Percentiles rank a stretch among this genome's conserved stretches.
These are phyloP conservation scores for Galeruca laticollis DNA, from an alignment of 2,888 invertebrate genomes.

Conservation along the genomic window DNA sequence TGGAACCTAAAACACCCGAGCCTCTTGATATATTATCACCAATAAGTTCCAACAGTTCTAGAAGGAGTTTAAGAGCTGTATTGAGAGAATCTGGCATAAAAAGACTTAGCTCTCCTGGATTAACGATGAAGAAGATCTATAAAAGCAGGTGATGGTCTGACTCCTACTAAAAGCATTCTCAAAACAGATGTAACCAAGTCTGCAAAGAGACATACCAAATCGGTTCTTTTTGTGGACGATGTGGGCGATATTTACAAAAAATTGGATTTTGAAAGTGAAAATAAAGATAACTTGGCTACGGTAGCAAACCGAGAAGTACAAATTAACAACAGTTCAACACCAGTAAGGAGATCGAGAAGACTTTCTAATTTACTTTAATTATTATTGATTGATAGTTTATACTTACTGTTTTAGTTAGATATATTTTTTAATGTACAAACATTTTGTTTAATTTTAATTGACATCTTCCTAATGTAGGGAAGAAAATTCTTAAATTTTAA, in stretches of 20 bases:
- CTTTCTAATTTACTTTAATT: conserved; percentile 18
- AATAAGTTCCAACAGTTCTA: conserved; percentile 4
- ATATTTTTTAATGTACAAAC: neutral
- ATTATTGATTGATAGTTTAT: neutral
- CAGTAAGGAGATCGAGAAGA: conserved; percentile 32
- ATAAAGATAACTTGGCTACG: conserved; percentile 37
- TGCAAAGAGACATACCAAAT: conserved; percentile 46
- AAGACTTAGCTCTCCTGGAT: conserved; percentile 52
- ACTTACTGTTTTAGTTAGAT: neutral
- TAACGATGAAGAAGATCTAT: conserved; percentile 57
- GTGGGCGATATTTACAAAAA: conserved; percentile 14
- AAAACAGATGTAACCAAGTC: conserved; percentile 50
- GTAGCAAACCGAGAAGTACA: conserved; percentile 13
- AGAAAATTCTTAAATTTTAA: no score
- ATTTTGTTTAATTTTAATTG: neutral
- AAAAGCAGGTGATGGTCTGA: conserved; percentile 50
- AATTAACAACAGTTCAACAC: conserved; percentile 19
- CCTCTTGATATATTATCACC: neutral
- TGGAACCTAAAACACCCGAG: conserved; percentile 19
- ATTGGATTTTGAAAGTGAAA: conserved; percentile 7
- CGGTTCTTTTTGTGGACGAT: conserved; percentile 51
- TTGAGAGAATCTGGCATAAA: conserved; percentile 22
- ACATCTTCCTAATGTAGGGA: neutral
- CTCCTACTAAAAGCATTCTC: conserved; percentile 56
- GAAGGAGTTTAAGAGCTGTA: conserved; percentile 41